These are phyloP conservation scores for Silvanus unidentatus DNA, from an alignment of 2,888 invertebrate species.

Conservation along the genomic window DNA sequence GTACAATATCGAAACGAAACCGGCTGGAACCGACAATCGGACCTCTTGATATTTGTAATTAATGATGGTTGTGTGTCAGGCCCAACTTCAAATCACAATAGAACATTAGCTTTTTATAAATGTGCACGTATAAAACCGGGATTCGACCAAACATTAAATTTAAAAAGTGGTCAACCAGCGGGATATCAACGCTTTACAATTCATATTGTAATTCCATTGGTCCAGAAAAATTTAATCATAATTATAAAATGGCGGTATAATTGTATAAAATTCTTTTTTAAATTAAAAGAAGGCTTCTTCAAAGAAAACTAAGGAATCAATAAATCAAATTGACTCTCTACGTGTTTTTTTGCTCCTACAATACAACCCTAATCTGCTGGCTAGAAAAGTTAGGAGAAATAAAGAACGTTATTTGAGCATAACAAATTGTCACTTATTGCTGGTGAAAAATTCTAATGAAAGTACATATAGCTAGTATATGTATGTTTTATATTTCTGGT, in stretches of 20 bases:
- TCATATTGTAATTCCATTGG: neutral
- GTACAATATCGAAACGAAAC: neutral
- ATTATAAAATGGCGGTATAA: neutral
- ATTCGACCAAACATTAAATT: constrained; percentile 2
- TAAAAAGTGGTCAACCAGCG: constrained; percentile 1
- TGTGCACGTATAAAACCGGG: neutral
- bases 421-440: neutral
- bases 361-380: too few relatives aligned
- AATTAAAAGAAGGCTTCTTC: too few relatives aligned
- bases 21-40: constrained; percentile 2
- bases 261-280: neutral
- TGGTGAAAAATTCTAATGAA: constrained; percentile 11
- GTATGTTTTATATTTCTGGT: constrained; percentile 10
- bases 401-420: too few relatives aligned
- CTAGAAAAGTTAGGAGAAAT: too few relatives aligned
- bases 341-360: too few relatives aligned
- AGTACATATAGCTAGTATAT: too few relatives aligned
- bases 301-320: too few relatives aligned
- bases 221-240: neutral
- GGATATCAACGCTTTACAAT: constrained; percentile 1
- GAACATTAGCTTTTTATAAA: constrained; percentile 1
- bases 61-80: neutral
- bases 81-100: neutral
- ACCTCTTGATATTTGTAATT: constrained; percentile 3
- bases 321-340: too few relatives aligned